Evolutionary conservation across 2,797 vertebrate species (phyloP), one percentile per base, ranked within the genome.

Genomic region (Falco biarmicus): DNA sequence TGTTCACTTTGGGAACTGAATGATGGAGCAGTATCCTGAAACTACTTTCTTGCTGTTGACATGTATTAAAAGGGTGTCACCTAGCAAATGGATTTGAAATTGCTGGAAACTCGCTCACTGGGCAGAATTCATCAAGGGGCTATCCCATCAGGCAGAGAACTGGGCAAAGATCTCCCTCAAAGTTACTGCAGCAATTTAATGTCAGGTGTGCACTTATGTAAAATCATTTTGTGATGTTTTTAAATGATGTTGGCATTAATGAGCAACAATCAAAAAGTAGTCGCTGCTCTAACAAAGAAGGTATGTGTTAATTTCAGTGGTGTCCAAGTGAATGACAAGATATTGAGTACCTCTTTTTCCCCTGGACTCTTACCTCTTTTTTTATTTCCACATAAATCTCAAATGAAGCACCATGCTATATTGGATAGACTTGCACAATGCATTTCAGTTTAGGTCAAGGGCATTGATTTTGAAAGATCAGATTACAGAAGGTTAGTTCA

Each of bases 71-170:
- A 50, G 10, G 47, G 31, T 90, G 57, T 93, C 70, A 77, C 48
- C 13, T 51, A 50, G 48, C 29, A 94, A 95, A 79, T 60, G 15
- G 63, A 53, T 86, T 82, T 93, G 79, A 93, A 87, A 91, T 81
- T 69, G 56, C 79, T 68, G 81, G 77, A 87, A 93, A 64, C 71
- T 82, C 95, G 24, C 37, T 95, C 28, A 26, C n/a, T 71, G 79
- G 66, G 61, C 29, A 89, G 82, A 84, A 85, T 93, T 87, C 6
- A 4, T 87, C 93, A 83, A 76, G 50, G 25, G 50, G 5, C 43
- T 93, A 26, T 53, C 13, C 64, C 59, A 50, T 68, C 51, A 83
- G 77, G 48, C 39, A 84, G 77, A 53, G 56, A 81, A 85, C 26
- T 56, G 25, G 39, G 22, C 18, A 61, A 79, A 94, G n/a, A 57